These are phyloP conservation scores for Drosophila sechellia DNA, from an alignment of 1,140 invertebrate species.

Conservation along the genomic window DNA sequence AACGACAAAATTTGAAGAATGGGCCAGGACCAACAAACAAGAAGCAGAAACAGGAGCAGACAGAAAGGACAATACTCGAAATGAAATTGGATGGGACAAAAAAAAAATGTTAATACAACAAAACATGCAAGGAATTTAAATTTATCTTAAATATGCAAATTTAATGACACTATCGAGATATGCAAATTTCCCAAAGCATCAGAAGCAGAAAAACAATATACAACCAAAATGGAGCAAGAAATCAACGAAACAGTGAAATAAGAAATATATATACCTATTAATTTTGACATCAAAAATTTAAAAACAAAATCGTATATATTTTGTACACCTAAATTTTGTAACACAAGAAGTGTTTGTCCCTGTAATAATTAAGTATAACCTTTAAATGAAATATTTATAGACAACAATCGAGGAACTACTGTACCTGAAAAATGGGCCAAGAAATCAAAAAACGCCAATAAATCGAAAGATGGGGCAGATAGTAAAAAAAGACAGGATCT, in stretches of 20 bases:
- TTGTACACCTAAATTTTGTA: too few species aligned
- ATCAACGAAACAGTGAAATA: slow-evolving; percentile 34
- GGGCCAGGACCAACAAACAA: slow-evolving; percentile 30
- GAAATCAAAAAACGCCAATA: slow-evolving; percentile 62
- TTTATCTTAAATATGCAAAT: slow-evolving; percentile 77
- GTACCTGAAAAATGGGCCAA: slow-evolving; percentile 23
- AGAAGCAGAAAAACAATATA: slow-evolving; percentile 33
- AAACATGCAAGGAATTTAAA: slow-evolving; percentile 75
- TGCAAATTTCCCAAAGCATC: slow-evolving; percentile 55
- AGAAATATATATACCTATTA: not conserved
- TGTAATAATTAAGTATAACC: not conserved
- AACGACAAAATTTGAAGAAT: slow-evolving; percentile 63
- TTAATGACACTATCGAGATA: slow-evolving; percentile 76
- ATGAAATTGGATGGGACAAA: slow-evolving; percentile 32
- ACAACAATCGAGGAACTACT: not conserved
- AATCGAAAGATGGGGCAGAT: slow-evolving; percentile 15
- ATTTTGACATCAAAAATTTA: too few species aligned
- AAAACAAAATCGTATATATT: too few species aligned
- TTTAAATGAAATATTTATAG: not conserved
- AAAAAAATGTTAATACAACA: slow-evolving; percentile 27
- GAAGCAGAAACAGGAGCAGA: slow-evolving; percentile 13
- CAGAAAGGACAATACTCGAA: slow-evolving; percentile 43
- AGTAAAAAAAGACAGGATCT: slow-evolving; percentile 3
- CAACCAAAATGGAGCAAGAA: slow-evolving; percentile 51
- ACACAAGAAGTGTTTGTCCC: too few species aligned